phyloP scores from a whole-genome alignment of 2,113 vertebrate species.

The Anguilla japonica region DNA sequence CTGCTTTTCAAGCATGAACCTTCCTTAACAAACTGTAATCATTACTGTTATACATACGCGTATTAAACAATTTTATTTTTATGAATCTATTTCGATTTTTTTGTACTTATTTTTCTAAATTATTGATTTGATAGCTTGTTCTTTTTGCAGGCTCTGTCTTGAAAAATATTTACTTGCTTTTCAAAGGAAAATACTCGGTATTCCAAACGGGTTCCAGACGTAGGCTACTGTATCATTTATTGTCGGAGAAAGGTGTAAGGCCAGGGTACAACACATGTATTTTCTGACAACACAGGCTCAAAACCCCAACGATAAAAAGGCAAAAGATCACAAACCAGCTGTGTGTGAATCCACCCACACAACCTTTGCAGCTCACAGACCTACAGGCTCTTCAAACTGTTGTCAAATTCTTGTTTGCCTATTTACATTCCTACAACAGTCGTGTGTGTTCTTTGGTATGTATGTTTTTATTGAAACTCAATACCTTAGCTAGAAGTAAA shows the following conservation, averaged over 20 bases:
- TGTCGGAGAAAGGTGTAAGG: background rate
- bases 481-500: background rate
- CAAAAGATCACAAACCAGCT: background rate
- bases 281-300: background rate
- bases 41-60: background rate
- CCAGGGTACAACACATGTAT: background rate
- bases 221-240: background rate
- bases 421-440: background rate
- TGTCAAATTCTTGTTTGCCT: background rate
- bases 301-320: background rate
- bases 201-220: background rate
- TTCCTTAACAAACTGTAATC: background rate
- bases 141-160: background rate
- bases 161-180: background rate
- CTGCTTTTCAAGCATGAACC: slow-evolving; percentile 24
- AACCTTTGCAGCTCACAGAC: background rate
- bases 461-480: background rate
- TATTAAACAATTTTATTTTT: background rate
- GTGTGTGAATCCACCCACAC: slow-evolving; percentile 9
- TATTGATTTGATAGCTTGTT: background rate
- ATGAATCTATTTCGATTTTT: background rate
- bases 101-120: background rate
- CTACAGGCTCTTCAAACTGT: background rate
- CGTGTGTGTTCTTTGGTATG: background rate
- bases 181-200: background rate